Conservation (phyloP, 2,797 vertebrate genomes). For the Cephalopachus bancanus region DNA sequence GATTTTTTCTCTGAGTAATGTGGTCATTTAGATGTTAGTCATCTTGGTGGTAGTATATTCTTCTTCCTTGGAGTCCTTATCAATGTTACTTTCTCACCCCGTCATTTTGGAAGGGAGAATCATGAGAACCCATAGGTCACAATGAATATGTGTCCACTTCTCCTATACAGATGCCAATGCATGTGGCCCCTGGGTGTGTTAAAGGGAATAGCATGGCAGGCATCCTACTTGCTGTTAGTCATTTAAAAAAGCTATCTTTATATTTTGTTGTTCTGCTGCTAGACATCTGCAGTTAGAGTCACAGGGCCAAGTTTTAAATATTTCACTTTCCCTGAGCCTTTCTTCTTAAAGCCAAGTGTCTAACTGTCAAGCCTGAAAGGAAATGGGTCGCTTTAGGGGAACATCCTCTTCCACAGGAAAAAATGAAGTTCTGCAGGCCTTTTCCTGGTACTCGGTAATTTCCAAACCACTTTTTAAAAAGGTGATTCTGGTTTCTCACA, state of each 20-base stretch:
- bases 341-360: background rate
- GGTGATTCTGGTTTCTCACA: background rate
- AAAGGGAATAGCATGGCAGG: rapidly evolving
- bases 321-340: background rate
- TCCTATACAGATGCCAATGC: rapidly evolving
- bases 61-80: background rate
- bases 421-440: background rate
- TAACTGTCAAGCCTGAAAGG: background rate
- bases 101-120: background rate
- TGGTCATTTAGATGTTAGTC: background rate
- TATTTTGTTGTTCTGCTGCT: background rate
- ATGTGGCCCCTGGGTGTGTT: rapidly evolving
- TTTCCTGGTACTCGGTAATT: background rate
- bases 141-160: rapidly evolving
- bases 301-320: background rate
- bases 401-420: background rate
- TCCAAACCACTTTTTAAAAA: background rate
- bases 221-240: background rate
- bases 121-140: background rate
- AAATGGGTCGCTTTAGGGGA: background rate
- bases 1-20: background rate
- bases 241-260: background rate
- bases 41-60: background rate
- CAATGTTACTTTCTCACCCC: background rate
- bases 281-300: background rate